Evolutionary conservation across 2,888 invertebrate species (phyloP).

Genomic region (Acanthosepion lycidas): DNA sequence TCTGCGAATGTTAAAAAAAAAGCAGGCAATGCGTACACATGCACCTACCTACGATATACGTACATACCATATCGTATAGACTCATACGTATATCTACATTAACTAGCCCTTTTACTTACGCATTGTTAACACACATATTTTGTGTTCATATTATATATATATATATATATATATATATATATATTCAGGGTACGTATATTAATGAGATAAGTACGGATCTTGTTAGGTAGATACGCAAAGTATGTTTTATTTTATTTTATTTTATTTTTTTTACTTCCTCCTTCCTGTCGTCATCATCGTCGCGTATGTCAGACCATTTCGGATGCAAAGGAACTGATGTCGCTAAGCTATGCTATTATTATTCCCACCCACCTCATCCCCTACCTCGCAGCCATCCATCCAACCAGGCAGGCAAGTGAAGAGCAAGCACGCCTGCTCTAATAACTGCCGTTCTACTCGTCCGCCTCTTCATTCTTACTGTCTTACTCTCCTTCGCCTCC

Average conservation of each 20-base stretch:
- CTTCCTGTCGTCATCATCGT: constrained; percentile 13
- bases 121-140: background rate
- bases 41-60: background rate
- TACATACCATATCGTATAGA: background rate
- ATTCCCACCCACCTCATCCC: background rate
- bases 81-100: background rate
- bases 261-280: background rate
- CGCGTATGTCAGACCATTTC: background rate
- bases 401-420: constrained; percentile 9
- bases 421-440: constrained; percentile 22
- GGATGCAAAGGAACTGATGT: constrained; percentile 22
- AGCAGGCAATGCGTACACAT: background rate
- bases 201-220: background rate
- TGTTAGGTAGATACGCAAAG: background rate
- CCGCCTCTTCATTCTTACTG: constrained; percentile 16
- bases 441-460: background rate
- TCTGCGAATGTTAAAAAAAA: too few relatives aligned
- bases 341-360: background rate
- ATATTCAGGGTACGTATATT: background rate
- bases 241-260: background rate
- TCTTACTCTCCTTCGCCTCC: background rate
- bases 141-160: background rate
- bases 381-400: background rate
- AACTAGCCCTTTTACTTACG: background rate
- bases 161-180: constrained; percentile 8